phyloP scores from a whole-genome alignment of 2,113 vertebrate species.

The Callipepla squamata region DNA sequence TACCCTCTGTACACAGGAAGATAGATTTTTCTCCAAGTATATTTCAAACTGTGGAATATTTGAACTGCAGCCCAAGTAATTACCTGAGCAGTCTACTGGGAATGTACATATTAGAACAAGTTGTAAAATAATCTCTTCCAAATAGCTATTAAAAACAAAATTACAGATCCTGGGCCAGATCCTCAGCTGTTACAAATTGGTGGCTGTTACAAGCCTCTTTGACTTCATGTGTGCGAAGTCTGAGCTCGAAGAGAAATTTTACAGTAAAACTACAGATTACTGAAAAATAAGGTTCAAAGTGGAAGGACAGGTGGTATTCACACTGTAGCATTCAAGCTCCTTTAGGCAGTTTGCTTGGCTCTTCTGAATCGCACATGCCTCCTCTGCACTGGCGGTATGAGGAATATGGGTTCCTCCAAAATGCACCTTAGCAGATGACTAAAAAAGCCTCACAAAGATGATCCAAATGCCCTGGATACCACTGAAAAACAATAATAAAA shows the following conservation, averaged over 20 bases:
- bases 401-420: background rate
- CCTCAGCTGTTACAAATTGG: constrained; percentile 63
- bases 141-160: constrained; percentile 63
- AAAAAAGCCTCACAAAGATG: background rate
- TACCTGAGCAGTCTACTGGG: constrained; percentile 57
- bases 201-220: constrained; percentile 33
- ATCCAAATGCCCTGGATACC: background rate
- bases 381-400: background rate
- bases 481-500: background rate
- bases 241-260: constrained; percentile 38
- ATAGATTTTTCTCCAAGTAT: constrained; percentile 33
- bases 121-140: constrained; percentile 68
- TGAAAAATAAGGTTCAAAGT: constrained; percentile 30
- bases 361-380: background rate
- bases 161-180: constrained; percentile 55
- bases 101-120: constrained; percentile 56
- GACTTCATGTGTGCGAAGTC: constrained; percentile 10
- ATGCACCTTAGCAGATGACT: background rate
- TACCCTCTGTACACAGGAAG: constrained; percentile 28
- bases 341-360: background rate
- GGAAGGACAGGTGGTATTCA: constrained; percentile 21
- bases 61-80: constrained; percentile 59
- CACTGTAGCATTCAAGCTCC: background rate
- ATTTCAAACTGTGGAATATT: constrained; percentile 46
- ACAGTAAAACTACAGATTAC: constrained; percentile 9